These are phyloP conservation scores for Rhyzopertha dominica DNA, from an alignment of 1,140 invertebrate species.

Conservation along the genomic window DNA sequence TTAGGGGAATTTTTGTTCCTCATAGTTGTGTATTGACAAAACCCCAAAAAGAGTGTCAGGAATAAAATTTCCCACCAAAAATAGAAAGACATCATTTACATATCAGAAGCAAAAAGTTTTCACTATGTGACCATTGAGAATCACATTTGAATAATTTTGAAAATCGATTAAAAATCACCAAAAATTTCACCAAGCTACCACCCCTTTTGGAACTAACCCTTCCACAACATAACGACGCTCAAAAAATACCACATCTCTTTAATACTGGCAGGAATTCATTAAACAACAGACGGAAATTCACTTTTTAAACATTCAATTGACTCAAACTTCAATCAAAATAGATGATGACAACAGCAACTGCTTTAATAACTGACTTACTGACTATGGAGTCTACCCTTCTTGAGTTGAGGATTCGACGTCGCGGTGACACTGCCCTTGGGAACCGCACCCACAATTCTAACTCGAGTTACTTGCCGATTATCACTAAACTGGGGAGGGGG, in stretches of 20 bases:
- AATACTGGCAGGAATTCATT: neutral
- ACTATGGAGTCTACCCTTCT: slow-evolving; percentile 51
- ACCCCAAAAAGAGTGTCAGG: too few species aligned
- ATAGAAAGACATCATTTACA: too few species aligned
- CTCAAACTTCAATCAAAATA: slow-evolving; percentile 6
- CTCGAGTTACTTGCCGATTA: slow-evolving; percentile 51
- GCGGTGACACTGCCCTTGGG: slow-evolving; percentile 54
- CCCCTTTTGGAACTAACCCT: neutral
- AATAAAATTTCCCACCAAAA: too few species aligned
- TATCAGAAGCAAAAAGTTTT: too few species aligned
- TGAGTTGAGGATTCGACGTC: slow-evolving; percentile 47
- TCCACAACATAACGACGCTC: neutral
- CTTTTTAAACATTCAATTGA: neutral
- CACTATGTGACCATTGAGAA: too few species aligned
- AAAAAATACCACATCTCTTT: neutral
- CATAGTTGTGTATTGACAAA: too few species aligned
- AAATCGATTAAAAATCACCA: too few species aligned
- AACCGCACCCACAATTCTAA: slow-evolving; percentile 73
- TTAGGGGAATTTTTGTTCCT: too few species aligned
- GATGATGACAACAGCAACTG: slow-evolving; percentile 3
- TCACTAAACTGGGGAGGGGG: slow-evolving; percentile 70
- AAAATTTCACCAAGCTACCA: neutral
- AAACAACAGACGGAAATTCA: neutral
- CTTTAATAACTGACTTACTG: slow-evolving; percentile 42
- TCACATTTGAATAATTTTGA: too few species aligned